These are phyloP conservation scores for Dicyrtoma fusca DNA, from an alignment of 2,888 invertebrate species.

Conservation along the genomic window DNA sequence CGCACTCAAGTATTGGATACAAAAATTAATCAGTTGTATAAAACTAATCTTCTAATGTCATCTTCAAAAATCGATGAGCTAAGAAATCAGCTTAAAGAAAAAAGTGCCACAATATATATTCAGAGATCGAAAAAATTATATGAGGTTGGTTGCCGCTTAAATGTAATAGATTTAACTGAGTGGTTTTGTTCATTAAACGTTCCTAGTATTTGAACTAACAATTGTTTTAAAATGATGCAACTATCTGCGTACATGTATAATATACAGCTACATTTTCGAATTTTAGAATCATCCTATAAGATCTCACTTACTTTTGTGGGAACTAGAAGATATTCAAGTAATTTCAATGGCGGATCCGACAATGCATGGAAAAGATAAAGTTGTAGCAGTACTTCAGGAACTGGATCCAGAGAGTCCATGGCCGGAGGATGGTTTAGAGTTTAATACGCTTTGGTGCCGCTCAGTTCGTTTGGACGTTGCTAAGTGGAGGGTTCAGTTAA, in stretches of 20 bases:
- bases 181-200: neutral
- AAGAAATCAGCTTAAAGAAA: conserved; percentile 81
- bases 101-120: conserved; percentile 94
- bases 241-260: neutral
- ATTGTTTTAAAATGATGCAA: no score
- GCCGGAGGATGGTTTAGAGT: conserved; percentile 74
- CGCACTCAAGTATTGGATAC: conserved; percentile 85
- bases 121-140: conserved; percentile 80
- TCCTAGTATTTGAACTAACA: neutral
- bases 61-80: conserved; percentile 87
- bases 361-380: conserved; percentile 79
- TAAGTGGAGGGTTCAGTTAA: conserved; percentile 83
- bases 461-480: conserved; percentile 78
- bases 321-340: conserved; percentile 73
- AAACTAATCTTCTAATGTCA: conserved; percentile 79
- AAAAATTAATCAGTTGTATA: conserved; percentile 79
- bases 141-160: no score
- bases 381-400: conserved; percentile 72
- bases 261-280: neutral
- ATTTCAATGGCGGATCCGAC: conserved; percentile 83
- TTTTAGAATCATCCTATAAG: conserved; percentile 64
- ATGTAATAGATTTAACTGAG: no score
- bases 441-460: conserved; percentile 91
- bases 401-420: conserved; percentile 89
- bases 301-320: conserved; percentile 84